phyloP scores from a whole-genome alignment of 1,140 invertebrate genomes.

The Aplysia californica region DNA sequence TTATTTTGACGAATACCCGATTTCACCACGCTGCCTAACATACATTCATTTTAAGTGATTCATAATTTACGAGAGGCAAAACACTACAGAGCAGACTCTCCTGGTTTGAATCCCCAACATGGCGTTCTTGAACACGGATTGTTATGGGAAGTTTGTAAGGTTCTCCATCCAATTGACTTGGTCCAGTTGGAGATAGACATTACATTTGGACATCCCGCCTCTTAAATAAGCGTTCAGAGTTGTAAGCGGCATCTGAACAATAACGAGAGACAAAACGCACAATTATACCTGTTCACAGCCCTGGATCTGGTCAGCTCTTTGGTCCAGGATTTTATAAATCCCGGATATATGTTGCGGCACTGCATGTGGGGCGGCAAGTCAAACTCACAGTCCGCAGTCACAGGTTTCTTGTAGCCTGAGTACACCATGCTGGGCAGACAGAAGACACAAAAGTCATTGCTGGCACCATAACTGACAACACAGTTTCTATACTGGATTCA shows the following conservation, averaged over 20 bases:
- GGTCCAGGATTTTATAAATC: slow-evolving; percentile 13
- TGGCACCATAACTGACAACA: no score
- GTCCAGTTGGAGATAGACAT: background rate
- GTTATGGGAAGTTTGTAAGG: background rate
- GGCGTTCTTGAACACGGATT: background rate
- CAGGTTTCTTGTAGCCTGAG: slow-evolving; percentile 19
- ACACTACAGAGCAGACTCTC: no score
- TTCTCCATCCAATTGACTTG: background rate
- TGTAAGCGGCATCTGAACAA: background rate
- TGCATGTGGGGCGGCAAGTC: slow-evolving; percentile 23
- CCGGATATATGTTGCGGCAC: slow-evolving; percentile 15
- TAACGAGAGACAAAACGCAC: background rate
- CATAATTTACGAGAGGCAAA: no score
- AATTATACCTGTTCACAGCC: background rate
- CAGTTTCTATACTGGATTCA: no score
- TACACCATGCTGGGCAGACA: slow-evolving; percentile 6
- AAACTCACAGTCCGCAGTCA: background rate
- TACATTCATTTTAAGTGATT: no score
- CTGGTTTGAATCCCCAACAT: no score
- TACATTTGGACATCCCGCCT: background rate
- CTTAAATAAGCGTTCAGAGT: background rate
- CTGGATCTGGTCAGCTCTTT: background rate
- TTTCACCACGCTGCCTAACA: no score
- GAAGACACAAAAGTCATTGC: no score
- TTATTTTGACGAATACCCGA: no score